A percentile compares a stretch with the other conserved stretches of the same genome.
Evolutionary conservation across 2,888 invertebrate genomes (phyloP).

Genomic region (Rhagophthalmus giganteus): DNA sequence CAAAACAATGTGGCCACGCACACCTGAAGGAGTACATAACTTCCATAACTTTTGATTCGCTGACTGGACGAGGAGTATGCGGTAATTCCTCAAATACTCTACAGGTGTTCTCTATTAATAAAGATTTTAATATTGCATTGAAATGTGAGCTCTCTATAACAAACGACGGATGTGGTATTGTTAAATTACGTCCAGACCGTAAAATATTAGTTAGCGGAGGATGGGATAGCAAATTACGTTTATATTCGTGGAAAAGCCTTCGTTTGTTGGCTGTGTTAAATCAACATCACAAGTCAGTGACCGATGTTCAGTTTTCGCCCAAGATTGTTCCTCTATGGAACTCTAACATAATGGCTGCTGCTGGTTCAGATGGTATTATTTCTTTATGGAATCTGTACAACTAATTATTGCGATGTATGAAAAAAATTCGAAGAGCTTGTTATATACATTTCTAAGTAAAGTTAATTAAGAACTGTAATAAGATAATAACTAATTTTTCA

Average conservation of each 20-base stretch:
- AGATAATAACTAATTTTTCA: no score
- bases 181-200: conserved; percentile 68
- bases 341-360: conserved; percentile 77
- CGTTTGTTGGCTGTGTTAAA: conserved; percentile 72
- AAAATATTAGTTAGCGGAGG: conserved; percentile 75
- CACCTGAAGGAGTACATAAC: conserved; percentile 68
- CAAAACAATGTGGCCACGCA: conserved; percentile 61
- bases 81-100: conserved; percentile 67
- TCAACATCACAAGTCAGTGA: conserved; percentile 71
- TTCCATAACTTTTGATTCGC: conserved; percentile 71
- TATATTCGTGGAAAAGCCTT: conserved; percentile 78
- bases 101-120: conserved; percentile 60
- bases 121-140: conserved; percentile 61
- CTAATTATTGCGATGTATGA: no score
- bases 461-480: no score
- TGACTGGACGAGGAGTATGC: conserved; percentile 67
- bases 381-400: conserved; percentile 83
- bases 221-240: conserved; percentile 75
- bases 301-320: conserved; percentile 72
- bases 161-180: conserved; percentile 72
- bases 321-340: conserved; percentile 67
- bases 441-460: no score
- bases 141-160: conserved; percentile 68
- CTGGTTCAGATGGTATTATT: conserved; percentile 74
- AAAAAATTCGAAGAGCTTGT: no score